Conservation (phyloP, 2,113 vertebrate species). For the Pterocles gutturalis region DNA sequence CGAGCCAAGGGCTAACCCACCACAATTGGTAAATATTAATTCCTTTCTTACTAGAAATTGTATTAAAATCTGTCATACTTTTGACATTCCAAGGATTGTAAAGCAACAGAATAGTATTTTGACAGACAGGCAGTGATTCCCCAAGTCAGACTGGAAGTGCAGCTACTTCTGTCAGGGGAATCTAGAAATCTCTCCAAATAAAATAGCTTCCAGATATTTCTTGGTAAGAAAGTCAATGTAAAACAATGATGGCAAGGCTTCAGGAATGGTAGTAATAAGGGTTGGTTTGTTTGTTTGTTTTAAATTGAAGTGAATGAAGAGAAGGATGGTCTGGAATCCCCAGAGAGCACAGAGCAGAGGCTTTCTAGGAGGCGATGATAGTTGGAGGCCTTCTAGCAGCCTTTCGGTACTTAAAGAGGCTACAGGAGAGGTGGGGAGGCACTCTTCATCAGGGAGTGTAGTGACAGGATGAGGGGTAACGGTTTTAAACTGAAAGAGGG, state of each 20-base stretch:
- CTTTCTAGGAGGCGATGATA: not conserved
- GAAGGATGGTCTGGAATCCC: not conserved
- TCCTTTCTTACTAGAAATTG: not conserved
- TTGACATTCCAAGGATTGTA: not conserved
- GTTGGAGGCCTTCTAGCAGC: too few relatives aligned
- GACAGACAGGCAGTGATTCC: not conserved
- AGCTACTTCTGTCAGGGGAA: not conserved
- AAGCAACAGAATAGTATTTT: not conserved
- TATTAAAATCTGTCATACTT: not conserved
- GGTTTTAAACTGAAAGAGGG: too few relatives aligned
- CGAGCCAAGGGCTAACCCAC: too few relatives aligned
- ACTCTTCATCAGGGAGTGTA: too few relatives aligned
- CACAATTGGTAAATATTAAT: slow-evolving; percentile 3
- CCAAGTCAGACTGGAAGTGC: not conserved
- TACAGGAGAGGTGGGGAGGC: too few relatives aligned
- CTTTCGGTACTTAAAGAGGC: too few relatives aligned
- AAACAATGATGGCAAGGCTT: not conserved
- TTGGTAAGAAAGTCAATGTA: not conserved
- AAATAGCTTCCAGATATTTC: not conserved
- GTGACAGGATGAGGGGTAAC: too few relatives aligned
- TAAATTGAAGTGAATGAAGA: not conserved
- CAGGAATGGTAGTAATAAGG: not conserved
- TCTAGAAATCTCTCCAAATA: not conserved
- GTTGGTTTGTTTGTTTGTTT: not conserved
- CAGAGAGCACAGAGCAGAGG: not conserved